These are phyloP conservation scores for Triplophysa rosa DNA, from an alignment of 2,113 vertebrate species.

Conservation along the genomic window DNA sequence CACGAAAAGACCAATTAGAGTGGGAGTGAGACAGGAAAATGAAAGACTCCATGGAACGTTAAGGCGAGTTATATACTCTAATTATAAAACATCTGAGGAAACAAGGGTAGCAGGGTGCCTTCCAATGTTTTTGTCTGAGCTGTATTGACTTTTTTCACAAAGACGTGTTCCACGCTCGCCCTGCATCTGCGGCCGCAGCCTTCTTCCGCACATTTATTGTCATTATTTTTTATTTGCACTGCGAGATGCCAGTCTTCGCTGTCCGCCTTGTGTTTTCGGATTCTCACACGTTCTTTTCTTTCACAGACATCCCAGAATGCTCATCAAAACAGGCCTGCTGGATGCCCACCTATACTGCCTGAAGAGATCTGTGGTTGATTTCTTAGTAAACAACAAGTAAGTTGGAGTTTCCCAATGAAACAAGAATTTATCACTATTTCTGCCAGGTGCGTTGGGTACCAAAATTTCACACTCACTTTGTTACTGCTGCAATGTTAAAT, in stretches of 20 bases:
- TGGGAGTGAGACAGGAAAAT: slow-evolving; percentile 53
- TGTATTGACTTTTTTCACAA: slow-evolving; percentile 35
- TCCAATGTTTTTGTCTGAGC: slow-evolving; percentile 29
- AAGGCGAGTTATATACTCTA: slow-evolving; percentile 47
- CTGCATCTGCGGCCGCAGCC: slow-evolving; percentile 18
- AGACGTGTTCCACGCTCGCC: neutral
- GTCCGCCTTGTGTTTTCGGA: neutral
- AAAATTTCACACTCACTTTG: neutral
- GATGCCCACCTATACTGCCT: slow-evolving; percentile 98
- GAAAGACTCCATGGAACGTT: slow-evolving; percentile 49
- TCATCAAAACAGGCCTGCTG: slow-evolving; percentile 90
- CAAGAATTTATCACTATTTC: slow-evolving; percentile 32
- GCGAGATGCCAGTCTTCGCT: slow-evolving; percentile 7
- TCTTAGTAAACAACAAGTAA: slow-evolving; percentile 91
- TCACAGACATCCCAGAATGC: slow-evolving; percentile 89
- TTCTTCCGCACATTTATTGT: slow-evolving; percentile 30
- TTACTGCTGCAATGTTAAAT: neutral
- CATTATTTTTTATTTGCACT: slow-evolving; percentile 40
- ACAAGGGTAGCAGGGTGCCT: slow-evolving; percentile 33
- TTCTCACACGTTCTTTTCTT: neutral
- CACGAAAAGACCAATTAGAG: slow-evolving; percentile 54
- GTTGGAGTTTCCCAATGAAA: slow-evolving; percentile 50
- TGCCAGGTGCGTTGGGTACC: neutral
- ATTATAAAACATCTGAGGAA: slow-evolving; percentile 53
- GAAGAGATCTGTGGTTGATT: slow-evolving; percentile 94